Evolutionary conservation across 2,113 vertebrate species (phyloP), one percentile per base, ranked within the genome.

Genomic region (Collichthys lucidus): DNA sequence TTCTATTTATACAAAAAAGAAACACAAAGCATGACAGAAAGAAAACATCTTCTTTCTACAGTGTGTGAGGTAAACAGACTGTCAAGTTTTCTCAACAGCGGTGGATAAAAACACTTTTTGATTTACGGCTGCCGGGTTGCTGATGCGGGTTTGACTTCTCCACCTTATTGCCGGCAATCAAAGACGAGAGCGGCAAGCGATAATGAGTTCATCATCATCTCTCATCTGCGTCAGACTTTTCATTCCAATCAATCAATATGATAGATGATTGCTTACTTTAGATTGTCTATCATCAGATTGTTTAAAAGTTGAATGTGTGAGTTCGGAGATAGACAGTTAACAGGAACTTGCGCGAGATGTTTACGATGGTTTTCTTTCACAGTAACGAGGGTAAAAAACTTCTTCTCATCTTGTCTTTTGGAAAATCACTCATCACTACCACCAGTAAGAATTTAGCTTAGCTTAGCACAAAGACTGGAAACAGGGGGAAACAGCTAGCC

Each of bases 161-260:
- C 60, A 56, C 24, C 26, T 29, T 40, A 19, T 57, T 3, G 10
- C 4, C 50, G 57, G 11, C 29, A 63, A 63, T 79, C 24, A 3
- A 59, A 62, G 12, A 52, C 3, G 8, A 50, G 63, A 11, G 11
- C 0, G 55, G 40, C 77, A 49, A 73, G 26, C 3, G n/a, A 57
- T 72, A 57, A 80, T 73, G 42, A 80, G 60, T 65, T 66, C 4
- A 20, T 63, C 67, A 5, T 71, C 22, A 8, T 12, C 26, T 40
- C 42, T 17, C 11, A 3, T 63, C 67, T 12, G 47, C 19, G 24
- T 31, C 67, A 47, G 59, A 20, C 59, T 40, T n/a, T 53, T 62
- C 8, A 24, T 55, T 5, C 16, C 12, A 26, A n/a, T n/a, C n/a
- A 19, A 31, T 72, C 57, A 57, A 24, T 42, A 20, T 24, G 42